Percentiles rank a stretch among this genome's conserved stretches.
Conservation (phyloP, 2,888 invertebrate species). For the Alviniconcha strummeri region DNA sequence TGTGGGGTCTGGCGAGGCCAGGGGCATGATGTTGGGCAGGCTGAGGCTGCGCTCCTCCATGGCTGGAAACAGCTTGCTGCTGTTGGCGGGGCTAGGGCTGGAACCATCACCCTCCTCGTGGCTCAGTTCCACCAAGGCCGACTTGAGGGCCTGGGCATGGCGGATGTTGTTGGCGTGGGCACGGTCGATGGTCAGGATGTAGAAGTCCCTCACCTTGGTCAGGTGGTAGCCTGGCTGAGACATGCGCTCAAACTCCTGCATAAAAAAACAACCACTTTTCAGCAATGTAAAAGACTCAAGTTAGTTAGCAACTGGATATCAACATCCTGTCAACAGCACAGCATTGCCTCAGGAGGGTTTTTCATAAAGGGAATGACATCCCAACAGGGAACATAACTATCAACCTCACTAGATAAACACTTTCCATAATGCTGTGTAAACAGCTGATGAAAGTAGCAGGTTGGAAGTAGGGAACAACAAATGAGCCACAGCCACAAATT, state of each 20-base stretch:
- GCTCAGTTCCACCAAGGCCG: constrained; percentile 48
- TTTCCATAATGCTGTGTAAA: too few relatives aligned
- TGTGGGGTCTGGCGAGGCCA: constrained; percentile 1
- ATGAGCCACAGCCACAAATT: too few relatives aligned
- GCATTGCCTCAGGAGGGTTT: too few relatives aligned
- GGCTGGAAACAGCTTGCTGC: constrained; percentile 34
- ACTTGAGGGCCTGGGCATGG: constrained; percentile 56
- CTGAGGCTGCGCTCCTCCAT: constrained; percentile 47
- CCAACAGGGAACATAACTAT: too few relatives aligned
- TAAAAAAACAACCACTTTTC: background rate
- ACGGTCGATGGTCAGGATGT: constrained; percentile 76
- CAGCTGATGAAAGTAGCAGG: too few relatives aligned
- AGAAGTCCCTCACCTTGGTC: constrained; percentile 78
- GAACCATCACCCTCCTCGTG: background rate
- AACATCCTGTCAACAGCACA: too few relatives aligned
- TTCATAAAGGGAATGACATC: too few relatives aligned
- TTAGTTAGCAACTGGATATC: too few relatives aligned
- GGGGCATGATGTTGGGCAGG: constrained; percentile 42
- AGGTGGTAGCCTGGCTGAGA: constrained; percentile 78
- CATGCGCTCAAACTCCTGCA: constrained; percentile 71
- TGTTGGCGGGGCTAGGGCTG: background rate
- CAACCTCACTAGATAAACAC: too few relatives aligned
- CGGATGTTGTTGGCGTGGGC: constrained; percentile 46
- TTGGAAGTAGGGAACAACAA: too few relatives aligned
- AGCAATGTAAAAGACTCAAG: too few relatives aligned